phyloP scores from a whole-genome alignment of 53 echinoderm and acorn worm genomes.

The Henricia sp. region DNA sequence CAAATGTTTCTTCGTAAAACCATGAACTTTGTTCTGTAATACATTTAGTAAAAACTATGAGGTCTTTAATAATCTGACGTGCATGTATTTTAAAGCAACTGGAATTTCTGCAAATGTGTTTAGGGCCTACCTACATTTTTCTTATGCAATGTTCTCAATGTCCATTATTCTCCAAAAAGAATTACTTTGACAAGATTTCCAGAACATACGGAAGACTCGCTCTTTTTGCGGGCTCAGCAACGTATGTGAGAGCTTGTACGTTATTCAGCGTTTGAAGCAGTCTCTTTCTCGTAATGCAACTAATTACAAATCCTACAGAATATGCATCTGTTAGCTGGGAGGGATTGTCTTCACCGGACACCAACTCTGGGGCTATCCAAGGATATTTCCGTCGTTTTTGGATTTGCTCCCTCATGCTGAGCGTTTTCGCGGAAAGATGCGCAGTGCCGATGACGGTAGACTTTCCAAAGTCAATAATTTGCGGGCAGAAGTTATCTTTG shows the following conservation, averaged over 20 bases:
- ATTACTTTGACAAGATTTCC: too few species aligned
- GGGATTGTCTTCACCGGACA: not conserved
- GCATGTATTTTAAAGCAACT: too few species aligned
- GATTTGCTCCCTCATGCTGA: constrained; percentile 7
- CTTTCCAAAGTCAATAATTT: constrained; percentile 31
- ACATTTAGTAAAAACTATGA: too few species aligned
- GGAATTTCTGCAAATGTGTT: too few species aligned
- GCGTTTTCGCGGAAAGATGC: not conserved
- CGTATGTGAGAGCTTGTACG: constrained; percentile 14
- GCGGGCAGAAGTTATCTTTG: constrained; percentile 1
- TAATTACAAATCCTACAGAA: constrained; percentile 15
- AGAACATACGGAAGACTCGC: not conserved
- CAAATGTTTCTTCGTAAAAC: too few species aligned
- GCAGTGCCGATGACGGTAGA: not conserved
- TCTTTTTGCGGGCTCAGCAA: not conserved
- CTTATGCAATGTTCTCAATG: too few species aligned
- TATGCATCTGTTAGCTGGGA: not conserved
- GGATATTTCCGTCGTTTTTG: not conserved
- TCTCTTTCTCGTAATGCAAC: constrained; percentile 3
- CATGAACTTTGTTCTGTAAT: too few species aligned
- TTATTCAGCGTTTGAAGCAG: not conserved
- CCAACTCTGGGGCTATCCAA: constrained; percentile 22
- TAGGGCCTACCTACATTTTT: too few species aligned
- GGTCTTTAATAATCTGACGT: too few species aligned
- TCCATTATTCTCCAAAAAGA: too few species aligned